A percentile compares a stretch with the other conserved stretches of the same genome.
Conservation (phyloP, 2,888 invertebrate species). For the Eupithecia vulgata region DNA sequence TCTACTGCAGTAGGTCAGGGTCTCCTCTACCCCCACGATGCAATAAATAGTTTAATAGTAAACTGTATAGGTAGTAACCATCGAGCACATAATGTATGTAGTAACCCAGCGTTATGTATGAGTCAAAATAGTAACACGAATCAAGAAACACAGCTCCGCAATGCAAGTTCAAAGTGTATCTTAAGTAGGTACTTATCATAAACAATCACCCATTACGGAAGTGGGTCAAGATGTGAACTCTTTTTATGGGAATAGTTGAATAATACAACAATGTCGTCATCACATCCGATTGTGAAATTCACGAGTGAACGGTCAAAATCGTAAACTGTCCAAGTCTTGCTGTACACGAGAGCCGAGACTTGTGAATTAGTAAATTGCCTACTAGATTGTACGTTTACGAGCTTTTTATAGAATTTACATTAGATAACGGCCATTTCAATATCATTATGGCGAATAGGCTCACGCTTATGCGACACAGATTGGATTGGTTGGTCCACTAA, state of each 20-base stretch:
- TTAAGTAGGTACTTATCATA: not conserved
- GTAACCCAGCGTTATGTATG: not conserved
- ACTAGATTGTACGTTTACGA: not conserved
- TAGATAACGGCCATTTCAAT: not conserved
- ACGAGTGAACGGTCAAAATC: slow-evolving; percentile 37
- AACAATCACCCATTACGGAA: slow-evolving; percentile 18
- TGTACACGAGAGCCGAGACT: not conserved
- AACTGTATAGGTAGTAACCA: no score
- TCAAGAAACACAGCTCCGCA: not conserved
- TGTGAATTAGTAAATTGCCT: not conserved
- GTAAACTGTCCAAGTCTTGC: slow-evolving; percentile 10
- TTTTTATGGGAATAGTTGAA: slow-evolving; percentile 42
- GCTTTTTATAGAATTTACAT: slow-evolving; percentile 4
- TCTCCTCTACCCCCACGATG: no score
- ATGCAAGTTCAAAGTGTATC: slow-evolving; percentile 2
- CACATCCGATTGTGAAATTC: slow-evolving; percentile 38
- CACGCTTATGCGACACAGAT: not conserved
- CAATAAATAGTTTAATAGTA: no score
- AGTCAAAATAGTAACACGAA: not conserved
- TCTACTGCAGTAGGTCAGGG: not conserved
- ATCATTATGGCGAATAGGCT: not conserved
- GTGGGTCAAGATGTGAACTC: slow-evolving; percentile 38
- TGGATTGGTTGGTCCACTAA: not conserved
- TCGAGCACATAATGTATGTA: no score
- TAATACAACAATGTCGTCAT: slow-evolving; percentile 39